A percentile compares a stretch with the other conserved stretches of the same genome.
Conservation (phyloP, 1,140 invertebrate species). For the Scaptomyza graminum region DNA sequence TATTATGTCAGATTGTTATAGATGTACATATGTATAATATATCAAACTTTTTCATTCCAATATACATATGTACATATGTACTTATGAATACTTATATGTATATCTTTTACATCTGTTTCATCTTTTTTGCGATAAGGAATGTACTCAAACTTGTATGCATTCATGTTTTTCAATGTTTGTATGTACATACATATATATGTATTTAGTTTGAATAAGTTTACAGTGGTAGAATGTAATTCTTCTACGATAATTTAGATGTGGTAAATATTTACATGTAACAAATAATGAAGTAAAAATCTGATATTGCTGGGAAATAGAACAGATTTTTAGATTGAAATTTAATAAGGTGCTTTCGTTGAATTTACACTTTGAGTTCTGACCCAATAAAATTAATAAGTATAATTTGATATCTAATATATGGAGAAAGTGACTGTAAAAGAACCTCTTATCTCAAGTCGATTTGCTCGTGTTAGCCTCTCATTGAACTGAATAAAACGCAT, state of each 20-base stretch:
- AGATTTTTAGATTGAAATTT: too few relatives aligned
- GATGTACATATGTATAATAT: not conserved
- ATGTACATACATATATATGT: not conserved
- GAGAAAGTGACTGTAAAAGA: conserved; percentile 18
- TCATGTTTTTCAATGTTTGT: not conserved
- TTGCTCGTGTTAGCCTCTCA: conserved; percentile 16
- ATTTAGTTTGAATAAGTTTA: not conserved
- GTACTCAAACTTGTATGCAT: not conserved
- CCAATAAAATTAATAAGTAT: not conserved
- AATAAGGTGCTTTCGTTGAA: too few relatives aligned
- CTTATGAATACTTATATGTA: not conserved
- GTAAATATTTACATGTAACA: too few relatives aligned
- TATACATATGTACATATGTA: not conserved
- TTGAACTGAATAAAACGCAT: conserved; percentile 37
- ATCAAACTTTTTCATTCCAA: not conserved
- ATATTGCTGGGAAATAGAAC: too few relatives aligned
- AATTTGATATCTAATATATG: conserved; percentile 11
- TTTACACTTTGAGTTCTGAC: too few relatives aligned
- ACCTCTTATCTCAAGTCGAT: conserved; percentile 49
- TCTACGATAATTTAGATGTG: too few relatives aligned
- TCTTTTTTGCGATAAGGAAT: not conserved
- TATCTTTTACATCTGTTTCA: not conserved
- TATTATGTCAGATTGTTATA: conserved; percentile 53
- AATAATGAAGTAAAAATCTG: not conserved
- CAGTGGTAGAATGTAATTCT: too few relatives aligned